Percentiles rank a stretch among this genome's conserved stretches.
Conservation (phyloP, 1,140 invertebrate genomes). For the Drosophila sp. region DNA sequence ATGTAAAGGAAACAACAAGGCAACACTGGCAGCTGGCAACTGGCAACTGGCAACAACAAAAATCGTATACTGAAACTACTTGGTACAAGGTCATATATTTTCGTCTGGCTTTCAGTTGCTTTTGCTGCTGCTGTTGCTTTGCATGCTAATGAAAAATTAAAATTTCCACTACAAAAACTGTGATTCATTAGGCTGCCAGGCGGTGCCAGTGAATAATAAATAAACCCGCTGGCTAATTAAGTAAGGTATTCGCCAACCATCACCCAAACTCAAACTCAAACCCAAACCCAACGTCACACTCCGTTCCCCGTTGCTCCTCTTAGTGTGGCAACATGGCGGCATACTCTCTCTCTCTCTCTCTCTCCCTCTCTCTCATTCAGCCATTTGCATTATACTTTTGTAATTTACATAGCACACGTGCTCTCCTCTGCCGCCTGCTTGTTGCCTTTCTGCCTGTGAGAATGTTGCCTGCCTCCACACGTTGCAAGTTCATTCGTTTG, state of each 20-base stretch:
- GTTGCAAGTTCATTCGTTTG: slow-evolving; percentile 55
- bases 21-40: slow-evolving; percentile 32
- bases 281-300: not conserved
- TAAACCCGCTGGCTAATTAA: slow-evolving; percentile 77
- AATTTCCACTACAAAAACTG: slow-evolving; percentile 78
- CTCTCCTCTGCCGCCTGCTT: not conserved
- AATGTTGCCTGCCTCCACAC: slow-evolving; percentile 37
- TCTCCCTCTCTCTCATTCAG: not conserved
- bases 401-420: slow-evolving; percentile 75
- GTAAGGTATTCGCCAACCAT: slow-evolving; percentile 48
- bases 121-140: slow-evolving; percentile 51
- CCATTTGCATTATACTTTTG: slow-evolving; percentile 70
- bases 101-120: slow-evolving; percentile 43
- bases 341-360: not conserved
- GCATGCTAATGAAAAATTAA: slow-evolving; percentile 80
- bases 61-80: slow-evolving; percentile 62
- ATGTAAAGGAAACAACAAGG: slow-evolving; percentile 13
- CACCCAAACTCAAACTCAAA: slow-evolving; percentile 7
- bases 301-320: not conserved
- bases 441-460: slow-evolving; percentile 44
- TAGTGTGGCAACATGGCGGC: not conserved
- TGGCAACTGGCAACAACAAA: slow-evolving; percentile 20
- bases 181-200: slow-evolving; percentile 78
- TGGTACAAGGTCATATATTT: slow-evolving; percentile 74
- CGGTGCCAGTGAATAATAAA: slow-evolving; percentile 77